These are phyloP conservation scores for Sphaerodactylus townsendi DNA, from an alignment of 2,113 vertebrate genomes.

Conservation along the genomic window DNA sequence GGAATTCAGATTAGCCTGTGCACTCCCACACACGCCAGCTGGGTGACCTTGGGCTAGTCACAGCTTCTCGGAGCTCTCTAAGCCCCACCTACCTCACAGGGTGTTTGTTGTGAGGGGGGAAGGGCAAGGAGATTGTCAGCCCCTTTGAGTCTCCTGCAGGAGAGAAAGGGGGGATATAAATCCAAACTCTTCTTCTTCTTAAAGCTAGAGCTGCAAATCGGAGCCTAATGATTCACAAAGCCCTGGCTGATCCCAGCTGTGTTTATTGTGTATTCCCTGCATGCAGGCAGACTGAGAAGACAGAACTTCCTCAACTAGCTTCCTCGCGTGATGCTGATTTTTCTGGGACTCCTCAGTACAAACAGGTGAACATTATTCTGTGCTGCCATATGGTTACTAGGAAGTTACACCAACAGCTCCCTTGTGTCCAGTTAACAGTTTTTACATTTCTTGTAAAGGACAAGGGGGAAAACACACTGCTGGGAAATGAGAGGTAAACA, in stretches of 20 bases:
- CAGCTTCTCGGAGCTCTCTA: too few species aligned
- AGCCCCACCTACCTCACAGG: too few species aligned
- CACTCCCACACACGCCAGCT: too few species aligned
- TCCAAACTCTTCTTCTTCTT: too few species aligned
- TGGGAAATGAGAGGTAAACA: not conserved
- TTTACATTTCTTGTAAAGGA: not conserved
- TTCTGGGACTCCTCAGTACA: not conserved
- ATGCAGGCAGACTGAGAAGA: not conserved
- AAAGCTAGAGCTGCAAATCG: conserved; percentile 1
- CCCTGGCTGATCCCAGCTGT: not conserved
- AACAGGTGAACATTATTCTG: not conserved
- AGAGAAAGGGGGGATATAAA: too few species aligned
- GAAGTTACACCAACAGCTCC: not conserved
- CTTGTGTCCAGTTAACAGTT: not conserved
- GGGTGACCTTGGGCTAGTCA: too few species aligned
- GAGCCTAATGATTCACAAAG: not conserved
- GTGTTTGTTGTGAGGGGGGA: too few species aligned
- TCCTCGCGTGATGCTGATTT: not conserved
- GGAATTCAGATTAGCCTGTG: too few species aligned
- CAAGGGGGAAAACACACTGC: not conserved
- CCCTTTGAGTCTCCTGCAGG: too few species aligned
- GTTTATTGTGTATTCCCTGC: not conserved
- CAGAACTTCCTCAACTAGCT: not conserved
- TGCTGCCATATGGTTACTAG: not conserved
- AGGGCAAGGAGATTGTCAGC: too few species aligned